These are phyloP conservation scores for Apodemia duryi DNA, from an alignment of 2,888 invertebrate species.

Conservation along the genomic window DNA sequence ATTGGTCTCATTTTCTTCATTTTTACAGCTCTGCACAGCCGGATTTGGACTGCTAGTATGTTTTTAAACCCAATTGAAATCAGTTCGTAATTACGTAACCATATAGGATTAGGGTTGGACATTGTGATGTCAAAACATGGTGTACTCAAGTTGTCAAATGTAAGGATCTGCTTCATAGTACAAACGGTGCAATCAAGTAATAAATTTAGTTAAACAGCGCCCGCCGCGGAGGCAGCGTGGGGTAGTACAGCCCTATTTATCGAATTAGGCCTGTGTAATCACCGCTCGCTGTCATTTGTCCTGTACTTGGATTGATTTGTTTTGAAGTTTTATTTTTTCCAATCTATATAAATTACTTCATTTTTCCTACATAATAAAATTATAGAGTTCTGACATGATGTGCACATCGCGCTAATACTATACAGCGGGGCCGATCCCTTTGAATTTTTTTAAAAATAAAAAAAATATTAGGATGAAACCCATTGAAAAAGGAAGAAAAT, in stretches of 20 bases:
- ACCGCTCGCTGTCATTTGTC: conserved; percentile 53
- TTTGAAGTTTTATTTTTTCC: neutral
- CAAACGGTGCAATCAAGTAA: conserved; percentile 64
- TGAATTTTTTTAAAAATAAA: no score
- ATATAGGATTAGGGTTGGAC: conserved; percentile 4
- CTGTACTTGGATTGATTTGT: conserved; percentile 20
- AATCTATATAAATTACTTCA: neutral
- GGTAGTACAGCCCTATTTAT: conserved; percentile 54
- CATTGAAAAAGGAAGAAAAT: no score
- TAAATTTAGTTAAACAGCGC: conserved; percentile 54
- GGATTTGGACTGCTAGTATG: no score
- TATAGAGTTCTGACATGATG: no score
- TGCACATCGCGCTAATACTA: no score
- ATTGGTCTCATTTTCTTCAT: no score
- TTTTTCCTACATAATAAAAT: no score
- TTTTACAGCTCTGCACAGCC: no score
- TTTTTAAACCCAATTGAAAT: neutral
- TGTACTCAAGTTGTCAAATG: conserved; percentile 25
- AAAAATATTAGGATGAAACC: no score
- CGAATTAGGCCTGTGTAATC: conserved; percentile 69
- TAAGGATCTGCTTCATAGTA: conserved; percentile 33
- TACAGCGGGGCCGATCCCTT: no score
- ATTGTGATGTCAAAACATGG: conserved; percentile 28
- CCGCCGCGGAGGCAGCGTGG: conserved; percentile 30
- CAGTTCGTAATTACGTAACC: neutral